A percentile compares a stretch with the other conserved stretches of the same genome.
phyloP scores from a whole-genome alignment of 2,113 vertebrate species.

The Takifugu bimaculatus region DNA sequence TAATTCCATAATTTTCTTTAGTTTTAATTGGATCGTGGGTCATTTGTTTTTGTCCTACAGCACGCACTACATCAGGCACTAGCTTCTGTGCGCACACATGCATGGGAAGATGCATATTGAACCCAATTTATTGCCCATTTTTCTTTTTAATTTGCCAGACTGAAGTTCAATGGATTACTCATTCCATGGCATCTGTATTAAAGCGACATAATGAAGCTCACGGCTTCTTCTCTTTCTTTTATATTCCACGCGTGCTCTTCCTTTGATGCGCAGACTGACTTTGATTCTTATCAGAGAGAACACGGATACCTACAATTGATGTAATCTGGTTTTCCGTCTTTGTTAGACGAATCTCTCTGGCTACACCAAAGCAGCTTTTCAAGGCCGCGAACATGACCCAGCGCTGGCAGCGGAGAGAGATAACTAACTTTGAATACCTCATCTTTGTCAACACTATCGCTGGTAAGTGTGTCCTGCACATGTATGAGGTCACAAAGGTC shows the following conservation, averaged over 20 bases:
- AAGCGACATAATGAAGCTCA: slow-evolving; percentile 15
- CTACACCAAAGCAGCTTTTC: slow-evolving; percentile 91
- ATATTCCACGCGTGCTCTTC: not conserved
- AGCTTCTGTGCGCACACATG: slow-evolving; percentile 5
- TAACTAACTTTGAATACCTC: slow-evolving; percentile 97
- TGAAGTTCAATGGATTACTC: slow-evolving; percentile 43
- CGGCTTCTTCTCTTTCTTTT: slow-evolving; percentile 8
- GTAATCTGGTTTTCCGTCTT: not conserved
- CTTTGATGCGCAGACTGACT: slow-evolving; percentile 4
- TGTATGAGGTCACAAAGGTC: not conserved
- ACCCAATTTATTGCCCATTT: slow-evolving; percentile 51
- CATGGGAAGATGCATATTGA: slow-evolving; percentile 15
- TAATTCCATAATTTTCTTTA: slow-evolving; percentile 79
- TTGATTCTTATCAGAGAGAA: not conserved
- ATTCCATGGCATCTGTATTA: slow-evolving; percentile 28
- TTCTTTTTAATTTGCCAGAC: slow-evolving; percentile 58
- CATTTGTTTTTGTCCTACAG: slow-evolving; percentile 70
- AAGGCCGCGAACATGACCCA: slow-evolving; percentile 97
- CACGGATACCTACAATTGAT: not conserved
- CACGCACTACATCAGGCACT: slow-evolving; percentile 62
- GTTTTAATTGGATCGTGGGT: slow-evolving; percentile 80
- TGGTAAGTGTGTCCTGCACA: slow-evolving; percentile 72
- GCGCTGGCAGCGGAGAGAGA: slow-evolving; percentile 94
- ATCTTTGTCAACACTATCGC: slow-evolving; percentile 96
- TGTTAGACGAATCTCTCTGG: slow-evolving; percentile 89